Evolutionary conservation across 2,797 vertebrate genomes (phyloP), one percentile per base, ranked within the genome.

Genomic region (Poecile montanus): DNA sequence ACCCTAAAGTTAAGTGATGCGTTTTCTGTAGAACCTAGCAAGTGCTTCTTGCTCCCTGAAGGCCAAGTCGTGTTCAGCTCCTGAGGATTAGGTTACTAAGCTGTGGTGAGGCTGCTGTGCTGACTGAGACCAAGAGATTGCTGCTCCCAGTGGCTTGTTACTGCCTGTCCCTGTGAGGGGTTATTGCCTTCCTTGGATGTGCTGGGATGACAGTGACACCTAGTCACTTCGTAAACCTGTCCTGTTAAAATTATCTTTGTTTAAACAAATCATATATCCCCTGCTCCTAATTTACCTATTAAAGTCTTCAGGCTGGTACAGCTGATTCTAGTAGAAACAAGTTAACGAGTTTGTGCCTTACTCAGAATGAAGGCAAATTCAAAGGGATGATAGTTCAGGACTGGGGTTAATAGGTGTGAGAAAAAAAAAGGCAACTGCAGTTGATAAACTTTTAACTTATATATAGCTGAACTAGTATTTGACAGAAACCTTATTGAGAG

Each of bases 141-240:
- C 54, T 79, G 38, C 26, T 86, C 20, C 26, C 36, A 27, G 53
- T 26, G 47, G 4, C 32, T n/a, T 36, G 25, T 36, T 48, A 32
- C 19, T 70, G 16, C 42, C n/a, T 80, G 30, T 66, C 26, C 17
- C 25, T 0, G 0, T n/a, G 27, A 44, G 44, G 5, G 2, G 8
- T 70, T 79, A 18, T 17, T 84, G 66, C 11, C 19, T 6, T 84
- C 34, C 21, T 58, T 48, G 65, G 30, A 26, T 92, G 17, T 76
- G 16, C 51, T 82, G 67, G 27, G 44, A 27, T 79, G 61, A 51
- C 13, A n/a, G 36, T 47, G 45, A 6, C 34, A 10, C 20, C 29
- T 50, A 13, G 18, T 71, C 45, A 50, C 32, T 82, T 57, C 5
- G 9, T 58, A 67, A 72, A 48, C 26, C 30, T 71, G 38, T 57